Conservation (phyloP, 2,888 invertebrate species). For the Diarsia brunnea region DNA sequence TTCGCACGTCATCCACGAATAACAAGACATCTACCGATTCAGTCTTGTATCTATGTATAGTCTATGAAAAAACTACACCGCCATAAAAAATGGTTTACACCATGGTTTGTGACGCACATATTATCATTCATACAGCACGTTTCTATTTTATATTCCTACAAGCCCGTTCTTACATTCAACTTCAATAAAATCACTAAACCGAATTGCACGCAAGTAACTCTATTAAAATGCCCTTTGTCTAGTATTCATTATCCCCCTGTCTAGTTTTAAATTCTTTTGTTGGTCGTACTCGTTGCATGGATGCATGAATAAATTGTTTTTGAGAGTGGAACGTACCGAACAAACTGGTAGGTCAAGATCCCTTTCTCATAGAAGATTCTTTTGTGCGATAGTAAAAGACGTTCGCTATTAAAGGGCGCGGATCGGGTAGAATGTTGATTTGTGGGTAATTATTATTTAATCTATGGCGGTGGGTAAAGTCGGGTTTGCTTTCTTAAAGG, state of each 20-base stretch:
- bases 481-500: constrained; percentile 60
- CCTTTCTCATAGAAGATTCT: constrained; percentile 89
- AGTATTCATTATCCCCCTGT: constrained; percentile 90
- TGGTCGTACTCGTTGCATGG: constrained; percentile 84
- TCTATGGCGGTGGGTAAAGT: constrained; percentile 66
- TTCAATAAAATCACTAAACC: constrained; percentile 79
- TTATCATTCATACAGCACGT: constrained; percentile 53
- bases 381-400: constrained; percentile 89
- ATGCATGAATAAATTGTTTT: constrained; percentile 90
- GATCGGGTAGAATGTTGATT: constrained; percentile 81
- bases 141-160: constrained; percentile 63
- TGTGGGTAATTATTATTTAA: constrained; percentile 79
- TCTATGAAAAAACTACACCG: constrained; percentile 47
- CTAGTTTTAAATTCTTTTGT: constrained; percentile 90
- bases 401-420: constrained; percentile 87
- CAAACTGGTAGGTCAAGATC: constrained; percentile 91
- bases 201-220: constrained; percentile 88
- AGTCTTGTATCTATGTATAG: constrained; percentile 40
- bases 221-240: constrained; percentile 88
- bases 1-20: constrained; percentile 86
- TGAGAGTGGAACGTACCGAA: constrained; percentile 85
- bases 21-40: constrained; percentile 76
- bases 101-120: constrained; percentile 40
- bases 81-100: constrained; percentile 45
- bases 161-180: constrained; percentile 73